phyloP scores from a whole-genome alignment of 2,797 vertebrate species.

The Coregonus sp. region DNA sequence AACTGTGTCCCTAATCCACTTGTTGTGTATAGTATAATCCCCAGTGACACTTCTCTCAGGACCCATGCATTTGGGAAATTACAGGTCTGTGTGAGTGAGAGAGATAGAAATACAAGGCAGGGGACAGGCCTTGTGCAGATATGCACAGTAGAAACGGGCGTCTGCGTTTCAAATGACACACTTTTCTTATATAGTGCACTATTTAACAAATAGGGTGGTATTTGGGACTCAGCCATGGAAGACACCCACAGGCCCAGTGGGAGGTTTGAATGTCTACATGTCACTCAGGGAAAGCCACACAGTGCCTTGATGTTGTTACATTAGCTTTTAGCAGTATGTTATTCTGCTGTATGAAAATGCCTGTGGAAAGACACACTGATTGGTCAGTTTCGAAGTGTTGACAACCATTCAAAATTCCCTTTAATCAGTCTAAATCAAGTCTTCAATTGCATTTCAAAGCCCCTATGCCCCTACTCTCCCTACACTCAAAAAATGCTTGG shows the following conservation, averaged over 20 bases:
- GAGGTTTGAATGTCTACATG: constrained; percentile 47
- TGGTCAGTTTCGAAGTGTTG: background rate
- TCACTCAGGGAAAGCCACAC: constrained; percentile 51
- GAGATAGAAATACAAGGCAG: constrained; percentile 50
- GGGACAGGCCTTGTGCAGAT: constrained; percentile 58
- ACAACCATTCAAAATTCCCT: background rate
- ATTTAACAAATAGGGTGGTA: no score
- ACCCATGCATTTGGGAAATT: constrained; percentile 61
- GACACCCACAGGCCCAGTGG: constrained; percentile 46
- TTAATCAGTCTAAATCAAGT: background rate
- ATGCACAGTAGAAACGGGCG: constrained; percentile 29
- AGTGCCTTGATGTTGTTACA: constrained; percentile 47
- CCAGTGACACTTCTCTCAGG: constrained; percentile 62
- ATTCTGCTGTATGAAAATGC: constrained; percentile 43
- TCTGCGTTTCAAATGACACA: no score
- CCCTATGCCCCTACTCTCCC: background rate
- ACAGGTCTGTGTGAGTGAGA: constrained; percentile 63
- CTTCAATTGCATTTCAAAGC: background rate
- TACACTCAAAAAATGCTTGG: background rate
- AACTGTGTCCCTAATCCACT: constrained; percentile 61
- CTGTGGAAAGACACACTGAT: constrained; percentile 5
- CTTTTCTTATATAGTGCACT: no score
- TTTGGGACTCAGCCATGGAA: background rate
- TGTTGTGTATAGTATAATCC: constrained; percentile 66
- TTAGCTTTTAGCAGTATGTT: constrained; percentile 20